Conservation (phyloP, 2,888 invertebrate genomes). For the Heliconius cydno region DNA sequence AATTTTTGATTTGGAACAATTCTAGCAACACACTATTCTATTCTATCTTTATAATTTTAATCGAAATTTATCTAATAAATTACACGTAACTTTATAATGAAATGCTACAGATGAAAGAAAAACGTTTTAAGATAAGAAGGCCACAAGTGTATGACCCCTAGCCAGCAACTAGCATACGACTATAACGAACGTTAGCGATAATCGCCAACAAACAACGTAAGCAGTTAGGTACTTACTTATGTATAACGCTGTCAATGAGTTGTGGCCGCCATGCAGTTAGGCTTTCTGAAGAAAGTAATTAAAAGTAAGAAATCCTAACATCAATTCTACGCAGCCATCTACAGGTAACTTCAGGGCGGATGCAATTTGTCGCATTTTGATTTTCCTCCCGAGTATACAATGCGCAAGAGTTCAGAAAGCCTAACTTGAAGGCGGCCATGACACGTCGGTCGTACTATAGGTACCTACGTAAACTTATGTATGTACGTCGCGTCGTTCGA, state of each 20-base stretch:
- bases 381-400: not conserved
- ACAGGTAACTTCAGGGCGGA: no score
- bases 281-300: no score
- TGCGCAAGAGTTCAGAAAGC: not conserved
- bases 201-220: slow-evolving; percentile 39
- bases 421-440: not conserved
- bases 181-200: slow-evolving; percentile 44
- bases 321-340: no score
- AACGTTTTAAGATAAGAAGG: slow-evolving; percentile 17
- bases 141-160: not conserved
- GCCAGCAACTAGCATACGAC: not conserved
- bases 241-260: not conserved
- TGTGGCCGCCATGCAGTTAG: not conserved
- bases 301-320: no score
- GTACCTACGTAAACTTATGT: not conserved
- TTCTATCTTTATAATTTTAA: not conserved
- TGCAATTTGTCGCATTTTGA: not conserved
- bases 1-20: no score
- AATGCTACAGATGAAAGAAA: not conserved
- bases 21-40: no score
- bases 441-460: not conserved
- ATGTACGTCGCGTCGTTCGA: slow-evolving; percentile 5
- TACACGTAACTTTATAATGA: not conserved
- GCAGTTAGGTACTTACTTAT: slow-evolving; percentile 7
- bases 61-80: not conserved